Conservation (phyloP, 2,888 invertebrate species). For the Blastobasis lacticolella region DNA sequence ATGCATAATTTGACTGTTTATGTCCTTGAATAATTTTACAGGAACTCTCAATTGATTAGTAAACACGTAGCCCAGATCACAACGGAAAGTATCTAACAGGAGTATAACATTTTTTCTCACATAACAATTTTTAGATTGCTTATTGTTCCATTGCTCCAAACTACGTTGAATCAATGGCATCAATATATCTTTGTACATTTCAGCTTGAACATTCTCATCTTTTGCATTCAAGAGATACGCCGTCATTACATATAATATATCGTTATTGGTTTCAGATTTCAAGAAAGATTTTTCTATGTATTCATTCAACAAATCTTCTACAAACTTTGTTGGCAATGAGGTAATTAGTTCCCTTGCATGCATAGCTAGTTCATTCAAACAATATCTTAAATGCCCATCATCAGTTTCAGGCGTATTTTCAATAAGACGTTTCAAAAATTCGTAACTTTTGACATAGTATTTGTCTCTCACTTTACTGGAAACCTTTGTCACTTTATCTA, state of each 20-base stretch:
- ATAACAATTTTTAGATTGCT: conserved; percentile 14
- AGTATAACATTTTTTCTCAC: conserved; percentile 20
- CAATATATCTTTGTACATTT: conserved; percentile 33
- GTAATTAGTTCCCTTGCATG: conserved; percentile 35
- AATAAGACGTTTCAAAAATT: conserved; percentile 31
- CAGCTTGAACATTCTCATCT: conserved; percentile 29
- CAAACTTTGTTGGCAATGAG: conserved; percentile 29
- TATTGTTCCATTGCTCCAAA: conserved; percentile 27
- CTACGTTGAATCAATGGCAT: conserved; percentile 31
- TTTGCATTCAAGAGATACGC: conserved; percentile 32
- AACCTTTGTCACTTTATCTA: conserved; percentile 21
- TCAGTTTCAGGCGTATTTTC: conserved; percentile 15
- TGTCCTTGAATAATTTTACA: conserved; percentile 25
- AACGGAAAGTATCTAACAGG: conserved; percentile 23
- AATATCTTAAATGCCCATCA: conserved; percentile 16
- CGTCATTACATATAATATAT: conserved; percentile 26
- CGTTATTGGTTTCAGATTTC: conserved; percentile 12
- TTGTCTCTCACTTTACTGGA: conserved; percentile 29
- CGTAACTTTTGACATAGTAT: conserved; percentile 39
- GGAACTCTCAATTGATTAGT: conserved; percentile 25
- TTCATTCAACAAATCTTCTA: conserved; percentile 30
- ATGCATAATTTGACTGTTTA: conserved; percentile 23
- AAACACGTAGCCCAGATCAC: conserved; percentile 25
- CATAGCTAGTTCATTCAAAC: conserved; percentile 18
- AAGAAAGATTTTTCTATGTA: conserved; percentile 28